Percentiles rank a stretch among this genome's conserved stretches.
Evolutionary conservation across 2,797 vertebrate genomes (phyloP).

Genomic region (Tenualosa thibaudeaui): DNA sequence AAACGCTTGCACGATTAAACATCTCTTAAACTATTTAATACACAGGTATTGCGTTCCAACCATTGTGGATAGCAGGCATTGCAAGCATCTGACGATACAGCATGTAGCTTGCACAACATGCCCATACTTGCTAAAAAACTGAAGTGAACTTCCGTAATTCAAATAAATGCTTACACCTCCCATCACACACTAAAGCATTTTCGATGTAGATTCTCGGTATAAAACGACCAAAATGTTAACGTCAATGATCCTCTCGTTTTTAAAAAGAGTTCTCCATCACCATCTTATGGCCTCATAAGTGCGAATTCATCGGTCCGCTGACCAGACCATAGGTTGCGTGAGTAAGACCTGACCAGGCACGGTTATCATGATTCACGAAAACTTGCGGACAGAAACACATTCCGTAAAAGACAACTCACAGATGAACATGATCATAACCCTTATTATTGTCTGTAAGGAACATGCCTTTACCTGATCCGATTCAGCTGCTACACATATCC

Average conservation of each 20-base stretch:
- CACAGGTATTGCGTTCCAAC: not conserved
- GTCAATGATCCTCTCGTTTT: not conserved
- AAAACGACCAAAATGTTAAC: not conserved
- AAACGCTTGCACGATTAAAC: not conserved
- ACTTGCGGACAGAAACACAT: not conserved
- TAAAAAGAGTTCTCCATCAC: not conserved
- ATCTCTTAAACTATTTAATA: not conserved
- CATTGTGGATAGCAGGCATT: constrained; percentile 6
- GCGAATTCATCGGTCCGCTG: not conserved
- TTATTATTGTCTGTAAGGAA: not conserved
- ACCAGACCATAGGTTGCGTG: constrained; percentile 11
- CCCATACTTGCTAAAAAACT: constrained; percentile 58
- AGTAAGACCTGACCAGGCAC: not conserved
- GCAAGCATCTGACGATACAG: constrained; percentile 38
- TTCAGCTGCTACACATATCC: constrained; percentile 41
- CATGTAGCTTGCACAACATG: constrained; percentile 57
- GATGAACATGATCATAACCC: not conserved
- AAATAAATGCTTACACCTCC: constrained; percentile 30
- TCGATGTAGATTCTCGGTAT: not conserved
- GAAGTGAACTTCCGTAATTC: constrained; percentile 60
- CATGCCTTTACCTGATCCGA: constrained; percentile 36
- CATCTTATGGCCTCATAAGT: constrained; percentile 4
- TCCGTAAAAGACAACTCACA: not conserved
- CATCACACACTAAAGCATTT: not conserved
- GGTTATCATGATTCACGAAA: not conserved